phyloP scores from a whole-genome alignment of 1,140 invertebrate species.

The Bradysia coprophila region DNA sequence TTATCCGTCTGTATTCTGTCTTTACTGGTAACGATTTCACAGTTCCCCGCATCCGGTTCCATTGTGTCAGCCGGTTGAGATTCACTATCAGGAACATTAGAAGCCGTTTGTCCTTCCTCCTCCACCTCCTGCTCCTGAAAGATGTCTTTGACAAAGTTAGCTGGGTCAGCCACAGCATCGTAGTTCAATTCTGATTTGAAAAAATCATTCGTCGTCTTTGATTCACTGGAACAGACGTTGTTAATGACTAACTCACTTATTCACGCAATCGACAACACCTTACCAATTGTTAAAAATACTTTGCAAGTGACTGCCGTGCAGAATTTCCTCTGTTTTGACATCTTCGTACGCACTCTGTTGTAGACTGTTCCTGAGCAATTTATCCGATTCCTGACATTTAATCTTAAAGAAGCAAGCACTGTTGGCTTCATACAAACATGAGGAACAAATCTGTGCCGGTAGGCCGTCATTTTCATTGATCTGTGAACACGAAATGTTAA shows the following conservation, averaged over 20 bases:
- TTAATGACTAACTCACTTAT: neutral
- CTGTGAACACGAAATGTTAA: neutral
- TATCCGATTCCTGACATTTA: slow-evolving; percentile 1
- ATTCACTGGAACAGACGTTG: neutral
- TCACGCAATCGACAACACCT: neutral
- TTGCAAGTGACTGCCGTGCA: neutral
- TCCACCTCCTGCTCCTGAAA: too few species aligned
- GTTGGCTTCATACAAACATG: neutral
- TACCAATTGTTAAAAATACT: neutral
- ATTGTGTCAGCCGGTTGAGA: too few species aligned
- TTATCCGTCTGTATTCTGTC: neutral
- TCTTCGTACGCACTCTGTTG: neutral
- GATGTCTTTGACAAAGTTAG: too few species aligned
- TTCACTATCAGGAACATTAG: too few species aligned
- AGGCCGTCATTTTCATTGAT: neutral
- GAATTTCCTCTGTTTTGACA: neutral
- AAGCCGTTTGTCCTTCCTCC: too few species aligned
- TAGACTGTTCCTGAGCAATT: neutral
- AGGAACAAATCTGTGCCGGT: neutral
- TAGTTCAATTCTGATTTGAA: neutral
- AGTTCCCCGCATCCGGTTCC: too few species aligned
- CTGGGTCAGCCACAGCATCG: neutral
- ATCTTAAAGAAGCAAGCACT: neutral
- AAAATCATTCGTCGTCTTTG: neutral
- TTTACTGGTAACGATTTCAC: too few species aligned